Base-by-base conservation (phyloP, 2,113 vertebrate genomes). In the Jacana jacana region DNA sequence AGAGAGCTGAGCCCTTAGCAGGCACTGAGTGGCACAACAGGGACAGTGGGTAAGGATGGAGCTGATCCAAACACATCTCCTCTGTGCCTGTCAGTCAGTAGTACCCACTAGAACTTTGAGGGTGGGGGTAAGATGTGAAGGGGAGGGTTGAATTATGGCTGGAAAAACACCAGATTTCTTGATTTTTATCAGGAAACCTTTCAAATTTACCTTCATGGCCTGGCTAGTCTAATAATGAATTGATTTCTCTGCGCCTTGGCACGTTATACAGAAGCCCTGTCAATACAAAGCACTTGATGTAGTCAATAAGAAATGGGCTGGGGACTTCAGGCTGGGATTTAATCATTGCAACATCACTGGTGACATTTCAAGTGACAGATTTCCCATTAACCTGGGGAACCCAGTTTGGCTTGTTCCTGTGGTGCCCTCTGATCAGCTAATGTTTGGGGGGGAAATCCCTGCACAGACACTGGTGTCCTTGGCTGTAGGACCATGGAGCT, bases 361-460 rank as follows among this genome's bases (percentile, higher is more conserved):
- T 89, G 70, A 88, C 49, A 73, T 91, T 91, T 69, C 60, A 70
- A 55, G 72, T 68, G 79, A 61, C 93, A 93, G 89, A 69, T 95
- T 94, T 90, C 69, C 80, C 71, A 64, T 91, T 94, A 94, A 91
- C 71, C 61, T 19, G 33, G 60, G 35, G 30, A 83, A 17, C 44
- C 82, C 73, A 33, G 25, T 60, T 84, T 58, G 69, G 27, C 60
- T 81, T 37, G 44, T 73, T 81, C 52, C 83, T 18, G 33, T 2
- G 1, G 35, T 68, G 60, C 61, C 88, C 52, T 89, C 54, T 51
- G 48, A 33, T 48, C 77, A 58, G 57, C 49, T 68, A 3, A 14
- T 12, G 28, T 39, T 22, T 16, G 4, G 16, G 46, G 15, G 55
- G 64, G 24, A 42, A 44, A 71, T 63, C 89, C 78, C 76, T 37